phyloP scores from a whole-genome alignment of 2,888 invertebrate genomes.

The Fabriciana adippe region DNA sequence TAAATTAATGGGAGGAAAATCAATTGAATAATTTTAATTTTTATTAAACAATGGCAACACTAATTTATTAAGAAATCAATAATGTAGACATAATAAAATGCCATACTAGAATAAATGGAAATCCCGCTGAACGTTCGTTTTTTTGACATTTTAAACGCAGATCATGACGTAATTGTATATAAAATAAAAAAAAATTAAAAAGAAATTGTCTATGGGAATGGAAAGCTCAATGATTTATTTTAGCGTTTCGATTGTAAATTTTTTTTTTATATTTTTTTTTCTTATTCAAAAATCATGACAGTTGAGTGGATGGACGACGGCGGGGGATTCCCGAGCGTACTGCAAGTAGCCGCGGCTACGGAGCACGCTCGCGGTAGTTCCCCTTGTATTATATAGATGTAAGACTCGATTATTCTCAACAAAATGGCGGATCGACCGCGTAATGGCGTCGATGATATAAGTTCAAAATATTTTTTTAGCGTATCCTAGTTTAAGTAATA shows the following conservation, averaged over 20 bases:
- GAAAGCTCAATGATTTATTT: constrained; percentile 46
- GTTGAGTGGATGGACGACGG: neutral
- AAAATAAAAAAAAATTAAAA: constrained; percentile 29
- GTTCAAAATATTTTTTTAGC: constrained; percentile 63
- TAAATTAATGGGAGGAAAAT: constrained; percentile 18
- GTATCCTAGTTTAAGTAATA: constrained; percentile 52
- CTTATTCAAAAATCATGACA: constrained; percentile 20
- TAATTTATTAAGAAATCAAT: constrained; percentile 27
- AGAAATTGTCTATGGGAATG: constrained; percentile 37
- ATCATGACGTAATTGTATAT: constrained; percentile 41
- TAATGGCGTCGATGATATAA: constrained; percentile 43
- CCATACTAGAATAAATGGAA: constrained; percentile 31
- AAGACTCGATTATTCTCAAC: constrained; percentile 43
- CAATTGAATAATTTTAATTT: neutral
- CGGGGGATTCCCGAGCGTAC: constrained; percentile 61
- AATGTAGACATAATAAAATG: constrained; percentile 31
- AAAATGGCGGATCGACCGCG: constrained; percentile 35
- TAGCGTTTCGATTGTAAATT: neutral
- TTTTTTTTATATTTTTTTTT: neutral
- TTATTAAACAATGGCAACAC: constrained; percentile 16
- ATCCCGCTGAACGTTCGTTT: constrained; percentile 25
- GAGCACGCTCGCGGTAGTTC: constrained; percentile 65
- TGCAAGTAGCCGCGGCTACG: constrained; percentile 60
- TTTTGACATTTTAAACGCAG: constrained; percentile 9
- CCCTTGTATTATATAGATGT: constrained; percentile 66